Base-by-base conservation (phyloP, 1,140 invertebrate species). In the Drosophila simulans region DNA sequence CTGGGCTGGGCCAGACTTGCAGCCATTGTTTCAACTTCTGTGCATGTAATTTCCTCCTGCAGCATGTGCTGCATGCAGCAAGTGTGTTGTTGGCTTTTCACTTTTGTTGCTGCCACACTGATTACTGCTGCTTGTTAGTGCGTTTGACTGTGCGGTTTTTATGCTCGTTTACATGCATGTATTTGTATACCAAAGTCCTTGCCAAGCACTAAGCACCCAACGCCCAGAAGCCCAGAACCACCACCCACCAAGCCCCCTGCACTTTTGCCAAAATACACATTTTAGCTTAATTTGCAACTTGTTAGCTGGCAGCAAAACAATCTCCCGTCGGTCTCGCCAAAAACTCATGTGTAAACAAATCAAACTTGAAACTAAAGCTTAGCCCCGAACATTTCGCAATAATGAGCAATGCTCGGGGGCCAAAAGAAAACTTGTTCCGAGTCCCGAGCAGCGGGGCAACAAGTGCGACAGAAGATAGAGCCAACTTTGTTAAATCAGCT, bases 271-370 rank as follows among this genome's bases (percentile, higher is more conserved):
- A 85, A 85, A 80, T 80, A 85, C 77, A 85, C 73, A 86, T 85
- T 85, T 85, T 78, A 82, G 82, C 82, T 85, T 88, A 86, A 85
- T 85, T 85, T 86, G 84, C 82, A 88, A 85, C 82, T 85, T 86
- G 82, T 86, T 86, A 88, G 83, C 83, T 86, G 83, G 58, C 82
- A 78, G 83, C 78, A 81, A 82, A 81, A 73, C 73, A 73, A 55
- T 80, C 72, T 54, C 45, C 49, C 42, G 46, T 35, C 46, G 52
- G 52, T 76, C 52, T 76, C 72, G 71, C 53, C 60, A 75, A 85
- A 84, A 75, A 79, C 73, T 76, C 73, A 85, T 85, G 72, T 86
- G 73, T 74, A 85, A 85, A 85, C 78, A 85, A 86, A 85, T 85
- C 82, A 86, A 85, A 86, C 81, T 85, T 86, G 62, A 81, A 86